Conservation (phyloP, 2,888 invertebrate species). For the Aleiodes alternator region DNA sequence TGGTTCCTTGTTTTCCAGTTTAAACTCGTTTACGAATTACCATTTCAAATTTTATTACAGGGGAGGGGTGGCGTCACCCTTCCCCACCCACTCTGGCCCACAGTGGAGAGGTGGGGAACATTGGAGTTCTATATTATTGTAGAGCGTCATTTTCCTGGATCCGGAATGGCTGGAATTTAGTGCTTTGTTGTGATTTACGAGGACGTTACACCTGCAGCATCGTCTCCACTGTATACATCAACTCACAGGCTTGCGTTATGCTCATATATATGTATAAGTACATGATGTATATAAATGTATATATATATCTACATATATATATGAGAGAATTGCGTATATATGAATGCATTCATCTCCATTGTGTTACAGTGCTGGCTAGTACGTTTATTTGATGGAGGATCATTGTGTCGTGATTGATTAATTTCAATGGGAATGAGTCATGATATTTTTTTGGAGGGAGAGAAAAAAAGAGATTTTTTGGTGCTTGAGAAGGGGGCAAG, state of each 20-base stretch:
- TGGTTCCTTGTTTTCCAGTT: constrained; percentile 19
- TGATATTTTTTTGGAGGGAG: not conserved
- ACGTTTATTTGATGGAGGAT: constrained; percentile 45
- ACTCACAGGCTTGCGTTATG: not conserved
- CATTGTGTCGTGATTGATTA: constrained; percentile 43
- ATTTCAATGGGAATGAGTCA: constrained; percentile 30
- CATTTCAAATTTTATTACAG: constrained; percentile 58
- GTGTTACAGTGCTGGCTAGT: constrained; percentile 25
- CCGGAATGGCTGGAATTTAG: constrained; percentile 62
- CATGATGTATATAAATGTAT: not conserved
- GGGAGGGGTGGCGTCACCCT: not conserved
- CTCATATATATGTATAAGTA: constrained; percentile 20
- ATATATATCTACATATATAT: constrained; percentile 12
- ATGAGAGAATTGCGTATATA: no score
- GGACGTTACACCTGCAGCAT: constrained; percentile 61
- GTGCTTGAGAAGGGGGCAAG: no score
- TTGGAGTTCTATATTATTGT: constrained; percentile 57
- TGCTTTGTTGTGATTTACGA: constrained; percentile 63
- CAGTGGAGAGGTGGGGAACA: not conserved
- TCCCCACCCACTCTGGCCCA: no score
- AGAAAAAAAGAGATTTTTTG: not conserved
- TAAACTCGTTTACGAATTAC: constrained; percentile 54
- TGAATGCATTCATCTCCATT: constrained; percentile 14
- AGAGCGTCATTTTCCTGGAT: constrained; percentile 59
- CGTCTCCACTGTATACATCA: constrained; percentile 32